Conservation (phyloP, 2,113 vertebrate genomes). For the Oostethus manadensis region DNA sequence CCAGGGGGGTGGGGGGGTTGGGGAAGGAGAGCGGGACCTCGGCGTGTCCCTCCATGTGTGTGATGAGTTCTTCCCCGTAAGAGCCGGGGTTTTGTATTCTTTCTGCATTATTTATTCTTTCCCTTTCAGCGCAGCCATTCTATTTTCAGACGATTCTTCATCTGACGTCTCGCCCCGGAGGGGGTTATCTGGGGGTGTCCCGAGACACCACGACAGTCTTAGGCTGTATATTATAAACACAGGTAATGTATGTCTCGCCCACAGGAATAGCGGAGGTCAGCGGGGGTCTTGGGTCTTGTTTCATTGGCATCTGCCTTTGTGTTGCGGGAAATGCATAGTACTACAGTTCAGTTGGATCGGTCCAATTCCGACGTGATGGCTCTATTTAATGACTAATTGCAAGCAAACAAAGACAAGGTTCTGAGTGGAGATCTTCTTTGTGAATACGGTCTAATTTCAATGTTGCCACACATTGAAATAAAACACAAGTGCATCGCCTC, state of each 20-base stretch:
- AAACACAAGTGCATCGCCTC: too few relatives aligned
- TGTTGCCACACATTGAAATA: too few relatives aligned
- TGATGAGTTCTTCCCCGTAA: slow-evolving; percentile 55
- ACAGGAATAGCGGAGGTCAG: slow-evolving; percentile 20
- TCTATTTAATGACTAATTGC: too few relatives aligned
- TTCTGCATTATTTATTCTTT: slow-evolving; percentile 66
- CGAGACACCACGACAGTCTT: slow-evolving; percentile 26
- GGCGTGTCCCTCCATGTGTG: slow-evolving; percentile 25
- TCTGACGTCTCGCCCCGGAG: slow-evolving; percentile 45
- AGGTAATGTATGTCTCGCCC: slow-evolving; percentile 21
- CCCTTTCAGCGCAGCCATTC: slow-evolving; percentile 59
- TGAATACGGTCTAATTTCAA: too few relatives aligned
- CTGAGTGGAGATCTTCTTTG: too few relatives aligned
- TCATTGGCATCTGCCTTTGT: slow-evolving; percentile 8
- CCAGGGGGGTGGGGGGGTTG: too few relatives aligned
- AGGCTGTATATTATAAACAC: slow-evolving; percentile 37
- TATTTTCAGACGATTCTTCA: slow-evolving; percentile 58
- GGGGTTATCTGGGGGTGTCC: slow-evolving; percentile 39
- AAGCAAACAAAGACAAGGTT: too few relatives aligned
- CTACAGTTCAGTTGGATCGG: slow-evolving; percentile 21
- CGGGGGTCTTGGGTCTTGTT: slow-evolving; percentile 24
- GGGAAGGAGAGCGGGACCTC: not conserved
- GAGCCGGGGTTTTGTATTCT: slow-evolving; percentile 58
- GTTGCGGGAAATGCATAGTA: slow-evolving; percentile 19
- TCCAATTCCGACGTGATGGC: too few relatives aligned